Evolutionary conservation across 2,113 vertebrate genomes (phyloP), one percentile per base, ranked within the genome.

Genomic region (Thalassoma bifasciatum): DNA sequence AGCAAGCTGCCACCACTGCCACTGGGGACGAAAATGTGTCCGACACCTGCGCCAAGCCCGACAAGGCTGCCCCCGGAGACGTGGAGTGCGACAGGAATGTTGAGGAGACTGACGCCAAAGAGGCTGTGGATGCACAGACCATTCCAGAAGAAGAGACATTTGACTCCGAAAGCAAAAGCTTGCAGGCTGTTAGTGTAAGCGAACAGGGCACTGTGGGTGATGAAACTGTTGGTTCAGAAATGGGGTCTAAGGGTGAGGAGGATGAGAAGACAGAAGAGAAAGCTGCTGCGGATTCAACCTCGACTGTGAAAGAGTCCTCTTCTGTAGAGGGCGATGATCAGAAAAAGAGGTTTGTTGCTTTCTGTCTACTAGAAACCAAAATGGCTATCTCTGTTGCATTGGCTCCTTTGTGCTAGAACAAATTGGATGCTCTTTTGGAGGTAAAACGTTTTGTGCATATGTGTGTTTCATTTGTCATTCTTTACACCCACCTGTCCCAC

Each of bases 321-420:
- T 81, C 95, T 96, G 96, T 96, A 95, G 96, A 98, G 97, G 96
- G 96, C 90, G 96, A 92, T 97, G 97, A 98, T 97, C 97, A 96
- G 96, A 98, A 95, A 95, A 97, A 94, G 96, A 98, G 98, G 98
- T 98, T 99, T 97, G 98, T 99, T 95, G 91, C 95, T 96, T 99
- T 98, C 96, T 98, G 96, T 96, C 95, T 98, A 96, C 86, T 98
- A 97, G 96, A 96, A 92, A 89, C 87, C 90, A 91, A 95, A 97
- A 95, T 97, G 95, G 96, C 94, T 98, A 93, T 96, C 95, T 96
- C 95, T 96, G 90, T 97, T 94, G 94, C 95, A 92, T 95, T 94
- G 95, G 95, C 94, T 93, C 77, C 95, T 95, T 92, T 95, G 92
- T 93, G 85, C 89, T 93, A 92, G 88, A 86, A 91, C 87, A 49